Evolutionary conservation across 2,113 vertebrate species (phyloP), one percentile per base, ranked within the genome.

Genomic region (Eudyptes chrysolophus): DNA sequence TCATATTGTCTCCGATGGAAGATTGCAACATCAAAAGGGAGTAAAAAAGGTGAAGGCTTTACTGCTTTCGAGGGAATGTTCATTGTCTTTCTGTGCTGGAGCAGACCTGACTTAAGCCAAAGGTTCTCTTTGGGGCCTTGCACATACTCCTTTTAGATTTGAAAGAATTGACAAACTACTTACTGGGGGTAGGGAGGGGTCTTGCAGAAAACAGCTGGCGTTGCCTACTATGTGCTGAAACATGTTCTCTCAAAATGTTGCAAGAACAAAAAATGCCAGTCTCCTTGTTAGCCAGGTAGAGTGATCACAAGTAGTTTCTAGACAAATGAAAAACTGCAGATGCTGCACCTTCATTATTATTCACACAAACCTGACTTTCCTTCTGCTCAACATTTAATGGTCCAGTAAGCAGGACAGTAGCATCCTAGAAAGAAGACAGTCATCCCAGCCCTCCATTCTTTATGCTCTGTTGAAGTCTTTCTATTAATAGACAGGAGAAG

Each of bases 301-400:
- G 69, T 30, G 58, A 42, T 74, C 54, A 12, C 62, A 3, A 90
- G 83, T 52, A 68, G 29, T 34, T 96, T 80, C 54, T 54, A 76
- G 92, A 3, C 44, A 54, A 68, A 52, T 42, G 51, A 52, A 85
- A 16, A 62, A 38, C 77, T 91, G 84, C 84, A 85, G 90, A 42
- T 36, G 78, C 57, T 95, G 3, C 36, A 27, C 77, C 75, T 89
- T 92, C 36, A 69, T 95, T 84, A 62, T 71, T 79, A 90, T 92
- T 89, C 94, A 51, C 89, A 66, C 75, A 74, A 90, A 82, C 82
- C 84, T 94, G 69, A 58, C 66, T 58, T 87, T 78, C 87, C 93
- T 92, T 87, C 93, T 98, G 92, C 93, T 97, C 68, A 76, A 60
- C n/a, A 12, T 49, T 84, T 92, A 72, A 89, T 54, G 96, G 94